These are phyloP conservation scores for Dendroctonus valens DNA, from an alignment of 1,140 invertebrate species.

Conservation along the genomic window DNA sequence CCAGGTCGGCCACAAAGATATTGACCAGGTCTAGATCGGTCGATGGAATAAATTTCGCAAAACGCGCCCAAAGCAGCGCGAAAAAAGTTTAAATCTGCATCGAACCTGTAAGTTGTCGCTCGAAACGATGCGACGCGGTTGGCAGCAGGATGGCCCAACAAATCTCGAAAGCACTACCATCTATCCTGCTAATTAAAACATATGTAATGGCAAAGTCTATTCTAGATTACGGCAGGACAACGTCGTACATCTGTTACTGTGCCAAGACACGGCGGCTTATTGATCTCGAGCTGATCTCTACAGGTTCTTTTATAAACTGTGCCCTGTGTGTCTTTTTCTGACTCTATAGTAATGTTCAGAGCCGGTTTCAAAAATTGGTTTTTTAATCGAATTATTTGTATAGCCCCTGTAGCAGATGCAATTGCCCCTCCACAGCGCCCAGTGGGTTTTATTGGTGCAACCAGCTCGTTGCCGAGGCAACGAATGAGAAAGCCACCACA, in stretches of 20 bases:
- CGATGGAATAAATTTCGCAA: neutral
- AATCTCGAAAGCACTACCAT: conserved; percentile 43
- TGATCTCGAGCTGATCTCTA: conserved; percentile 27
- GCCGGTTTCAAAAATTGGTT: too few relatives aligned
- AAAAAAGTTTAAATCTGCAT: conserved; percentile 11
- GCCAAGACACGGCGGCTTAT: conserved; percentile 31
- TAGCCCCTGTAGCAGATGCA: too few relatives aligned
- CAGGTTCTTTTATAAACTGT: conserved; percentile 10
- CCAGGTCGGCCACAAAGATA: too few relatives aligned
- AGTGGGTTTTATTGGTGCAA: too few relatives aligned
- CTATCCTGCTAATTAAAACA: conserved; percentile 48
- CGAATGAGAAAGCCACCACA: too few relatives aligned
- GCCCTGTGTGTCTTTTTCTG: neutral
- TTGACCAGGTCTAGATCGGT: too few relatives aligned
- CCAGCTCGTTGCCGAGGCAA: too few relatives aligned
- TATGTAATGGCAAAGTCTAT: conserved; percentile 44
- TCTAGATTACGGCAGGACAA: conserved; percentile 40
- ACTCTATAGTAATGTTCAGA: too few relatives aligned
- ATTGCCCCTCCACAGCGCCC: too few relatives aligned
- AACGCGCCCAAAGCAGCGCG: conserved; percentile 1
- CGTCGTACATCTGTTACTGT: conserved; percentile 38
- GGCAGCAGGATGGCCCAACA: conserved; percentile 36
- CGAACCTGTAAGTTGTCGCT: conserved; percentile 12
- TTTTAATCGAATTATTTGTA: too few relatives aligned
- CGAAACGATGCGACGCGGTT: conserved; percentile 29